Evolutionary conservation across 2,888 invertebrate genomes (phyloP), one percentile per base, ranked within the genome.

Genomic region (Ligdia adustata): DNA sequence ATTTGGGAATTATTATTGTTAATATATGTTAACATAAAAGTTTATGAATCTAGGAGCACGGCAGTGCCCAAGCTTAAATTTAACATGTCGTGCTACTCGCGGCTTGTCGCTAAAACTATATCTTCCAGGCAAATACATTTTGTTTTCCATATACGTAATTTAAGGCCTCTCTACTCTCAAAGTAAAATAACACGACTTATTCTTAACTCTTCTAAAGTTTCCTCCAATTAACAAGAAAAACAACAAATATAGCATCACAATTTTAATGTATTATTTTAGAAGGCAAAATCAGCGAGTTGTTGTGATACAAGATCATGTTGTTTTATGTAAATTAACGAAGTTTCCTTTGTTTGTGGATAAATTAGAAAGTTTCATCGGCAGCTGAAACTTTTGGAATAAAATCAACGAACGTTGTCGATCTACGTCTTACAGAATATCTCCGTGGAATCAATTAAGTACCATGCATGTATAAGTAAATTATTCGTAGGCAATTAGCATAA

Each of bases 271-370:
- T 22, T 6, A 22, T n/a, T n/a, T n/a, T 18, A 18, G 4, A 18
- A 18, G 18, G 4, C 18, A 18, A 18, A 5, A 6, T 18, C 6
- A 5, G 6, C 18, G 6, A 48, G n/a, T n/a, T n/a, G n/a, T n/a
- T n/a, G n/a, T n/a, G n/a, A n/a, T n/a, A 38, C 50, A 43, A 15
- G 44, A 51, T 45, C 54, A 43, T 51, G 49, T 52, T 52, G 41
- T 50, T 38, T 45, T 33, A 33, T 15, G 28, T 22, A 28, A 44
- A 50, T 52, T 52, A 45, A 41, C 50, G 22, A 55, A 57, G 55
- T 52, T 57, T 42, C 33, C 44, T 51, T 54, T 59, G 61, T 57
- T 61, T 54, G 44, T 41, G 52, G 46, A 62, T 59, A 56, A 57
- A 57, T 62, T 62, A 52, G 54, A 27, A 46, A 61, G 55, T 56